Evolutionary conservation across 1,140 invertebrate genomes (phyloP).

Genomic region (Drosophila seguyi): DNA sequence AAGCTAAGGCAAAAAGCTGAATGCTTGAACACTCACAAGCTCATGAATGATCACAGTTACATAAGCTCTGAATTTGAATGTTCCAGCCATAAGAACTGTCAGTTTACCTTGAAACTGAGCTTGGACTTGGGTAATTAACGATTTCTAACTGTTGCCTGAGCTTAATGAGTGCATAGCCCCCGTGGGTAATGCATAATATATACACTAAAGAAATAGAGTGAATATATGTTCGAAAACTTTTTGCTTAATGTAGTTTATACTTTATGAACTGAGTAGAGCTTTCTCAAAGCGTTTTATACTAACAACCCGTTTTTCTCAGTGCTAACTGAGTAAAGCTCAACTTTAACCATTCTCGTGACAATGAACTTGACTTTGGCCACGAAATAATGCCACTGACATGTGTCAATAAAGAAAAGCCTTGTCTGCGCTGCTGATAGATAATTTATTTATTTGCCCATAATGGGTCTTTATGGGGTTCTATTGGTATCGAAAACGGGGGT

Average conservation of each 20-base stretch:
- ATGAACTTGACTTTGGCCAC: slow-evolving; percentile 35
- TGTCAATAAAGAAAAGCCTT: slow-evolving; percentile 7
- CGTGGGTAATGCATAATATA: background rate
- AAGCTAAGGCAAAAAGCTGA: background rate
- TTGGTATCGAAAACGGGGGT: slow-evolving; percentile 1
- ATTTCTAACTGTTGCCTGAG: slow-evolving; percentile 15
- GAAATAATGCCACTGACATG: slow-evolving; percentile 8
- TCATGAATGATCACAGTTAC: slow-evolving; percentile 1
- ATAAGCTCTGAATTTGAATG: slow-evolving; percentile 4
- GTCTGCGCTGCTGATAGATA: slow-evolving; percentile 1
- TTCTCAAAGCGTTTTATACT: background rate
- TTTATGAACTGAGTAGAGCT: background rate
- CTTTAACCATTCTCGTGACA: slow-evolving; percentile 14
- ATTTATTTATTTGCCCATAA: slow-evolving; percentile 11
- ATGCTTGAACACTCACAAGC: background rate
- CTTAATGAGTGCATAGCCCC: slow-evolving; percentile 6
- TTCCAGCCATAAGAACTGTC: background rate
- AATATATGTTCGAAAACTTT: background rate
- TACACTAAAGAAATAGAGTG: background rate
- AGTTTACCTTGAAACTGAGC: too few relatives aligned
- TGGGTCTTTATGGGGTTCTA: background rate
- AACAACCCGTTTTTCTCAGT: background rate
- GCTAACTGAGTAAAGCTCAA: background rate
- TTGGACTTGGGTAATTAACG: slow-evolving; percentile 23
- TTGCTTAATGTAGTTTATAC: background rate